phyloP scores from a whole-genome alignment of 2,797 vertebrate genomes.

The Eulemur coronatus region DNA sequence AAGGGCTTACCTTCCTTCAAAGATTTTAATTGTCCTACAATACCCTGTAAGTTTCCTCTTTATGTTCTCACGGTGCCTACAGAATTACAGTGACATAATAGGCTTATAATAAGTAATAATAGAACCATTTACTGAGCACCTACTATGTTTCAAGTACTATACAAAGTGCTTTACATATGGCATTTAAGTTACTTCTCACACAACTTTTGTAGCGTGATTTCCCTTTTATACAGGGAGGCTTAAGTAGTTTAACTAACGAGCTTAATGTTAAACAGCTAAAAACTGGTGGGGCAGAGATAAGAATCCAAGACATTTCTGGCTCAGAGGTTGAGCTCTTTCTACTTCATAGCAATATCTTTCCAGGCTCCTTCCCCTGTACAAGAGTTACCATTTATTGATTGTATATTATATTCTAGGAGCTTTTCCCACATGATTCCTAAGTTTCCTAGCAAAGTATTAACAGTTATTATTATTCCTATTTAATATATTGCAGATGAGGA shows the following conservation, averaged over 20 bases:
- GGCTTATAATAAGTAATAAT: background rate
- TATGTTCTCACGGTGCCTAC: background rate
- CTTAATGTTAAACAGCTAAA: background rate
- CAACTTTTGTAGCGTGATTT: background rate
- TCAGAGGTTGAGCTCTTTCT: background rate
- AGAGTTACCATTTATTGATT: background rate
- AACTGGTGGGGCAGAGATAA: background rate
- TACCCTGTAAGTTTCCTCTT: background rate
- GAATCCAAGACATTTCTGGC: background rate
- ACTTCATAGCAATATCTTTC: background rate
- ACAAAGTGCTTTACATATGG: background rate
- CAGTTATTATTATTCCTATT: background rate
- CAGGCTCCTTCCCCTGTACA: background rate
- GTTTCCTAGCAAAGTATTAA: background rate
- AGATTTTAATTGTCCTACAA: background rate
- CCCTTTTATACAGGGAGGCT: background rate
- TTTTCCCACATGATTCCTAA: background rate
- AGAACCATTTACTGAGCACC: background rate
- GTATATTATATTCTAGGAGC: background rate
- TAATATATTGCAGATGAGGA: background rate
- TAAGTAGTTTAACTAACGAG: background rate
- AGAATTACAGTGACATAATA: background rate
- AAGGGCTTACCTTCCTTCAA: background rate
- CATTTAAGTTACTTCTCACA: background rate
- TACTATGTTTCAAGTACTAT: background rate